Evolutionary conservation across 2,797 vertebrate species (phyloP), one percentile per base, ranked within the genome.

Genomic region (Acrocephalus scirpaceus): DNA sequence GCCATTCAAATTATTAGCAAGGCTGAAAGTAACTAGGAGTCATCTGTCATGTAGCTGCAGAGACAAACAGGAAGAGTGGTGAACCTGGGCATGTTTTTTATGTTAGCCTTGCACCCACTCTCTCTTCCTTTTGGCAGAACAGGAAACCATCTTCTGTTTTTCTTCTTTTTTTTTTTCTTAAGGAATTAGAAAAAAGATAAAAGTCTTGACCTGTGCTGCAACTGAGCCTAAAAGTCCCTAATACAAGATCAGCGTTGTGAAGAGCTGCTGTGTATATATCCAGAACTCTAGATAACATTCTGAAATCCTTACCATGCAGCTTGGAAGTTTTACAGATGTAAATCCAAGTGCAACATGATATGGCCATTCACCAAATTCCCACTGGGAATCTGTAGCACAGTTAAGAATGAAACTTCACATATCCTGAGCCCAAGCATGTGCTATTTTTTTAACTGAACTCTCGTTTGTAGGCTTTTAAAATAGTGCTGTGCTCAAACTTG

Each of bases 1-100:
- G 56, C 54, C 82, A 88, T 80, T 92, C 87, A 93, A 93, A 95
- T 91, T 74, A 86, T 54, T 84, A 85, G 74, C 73, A 91, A 60
- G 93, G 58, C 62, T 92, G 91, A 92, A 92, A 92, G 72, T 93
- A 73, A 58, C 86, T 86, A 16, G 81, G 58, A 92, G 72, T 88
- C 94, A 88, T 94, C 92, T 76, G 80, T 84, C 90, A 73, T 95
- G 56, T 88, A 96, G 53, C 81, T 94, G 62, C 51, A 92, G 91
- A 96, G 93, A 92, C 92, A 94, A 95, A 96, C 95, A 93, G 95
- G 92, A 96, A 93, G 92, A 96, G 91, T 93, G 95, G 91, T 96
- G 78, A 96, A 94, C 81, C 84, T 94, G 76, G 79, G 89, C 82
- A 88, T 93, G 82, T 93, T 88, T 91, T 92, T 54, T 70, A 30